Conservation (phyloP, 1,140 invertebrate genomes). For the Scaptomyza hsui region DNA sequence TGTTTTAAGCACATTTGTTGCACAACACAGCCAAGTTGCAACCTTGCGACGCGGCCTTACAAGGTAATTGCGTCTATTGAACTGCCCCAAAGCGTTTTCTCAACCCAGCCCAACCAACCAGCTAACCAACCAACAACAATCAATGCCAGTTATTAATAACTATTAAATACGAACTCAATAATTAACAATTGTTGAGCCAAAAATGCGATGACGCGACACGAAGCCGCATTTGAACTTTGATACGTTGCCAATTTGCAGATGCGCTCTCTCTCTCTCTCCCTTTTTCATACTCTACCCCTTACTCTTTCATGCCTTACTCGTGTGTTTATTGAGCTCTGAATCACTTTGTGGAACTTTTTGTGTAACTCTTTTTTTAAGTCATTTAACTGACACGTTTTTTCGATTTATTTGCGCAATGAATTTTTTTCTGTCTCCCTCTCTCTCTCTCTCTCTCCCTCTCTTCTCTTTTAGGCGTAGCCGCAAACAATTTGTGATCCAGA, state of each 20-base stretch:
- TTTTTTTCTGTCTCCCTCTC: not conserved
- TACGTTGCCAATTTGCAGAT: conserved; percentile 9
- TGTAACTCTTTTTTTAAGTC: conserved; percentile 49
- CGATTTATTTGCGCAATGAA: conserved; percentile 65
- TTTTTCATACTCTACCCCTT: not conserved
- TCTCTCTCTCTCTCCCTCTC: not conserved
- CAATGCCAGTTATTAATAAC: conserved; percentile 27
- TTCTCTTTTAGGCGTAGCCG: not conserved
- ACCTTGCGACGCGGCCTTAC: conserved; percentile 73
- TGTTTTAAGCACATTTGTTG: conserved; percentile 16
- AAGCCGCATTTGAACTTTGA: conserved; percentile 54
- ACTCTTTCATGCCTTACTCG: not conserved
- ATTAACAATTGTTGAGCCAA: conserved; percentile 25
- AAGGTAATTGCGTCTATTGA: conserved; percentile 65
- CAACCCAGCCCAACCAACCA: not conserved
- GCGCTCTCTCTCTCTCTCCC: conserved; percentile 12
- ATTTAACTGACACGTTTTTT: conserved; percentile 69
- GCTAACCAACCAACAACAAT: not conserved
- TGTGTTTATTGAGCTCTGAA: conserved; percentile 27
- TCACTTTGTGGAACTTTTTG: conserved; percentile 25
- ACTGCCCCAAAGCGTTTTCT: conserved; percentile 34
- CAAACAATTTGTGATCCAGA: not conserved
- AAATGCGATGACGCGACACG: conserved; percentile 17
- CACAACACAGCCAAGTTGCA: conserved; percentile 33
- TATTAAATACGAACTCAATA: conserved; percentile 35